A percentile compares a stretch with the other conserved stretches of the same genome.
phyloP scores from a whole-genome alignment of 2,888 invertebrate genomes.

The Thysanoteuthis rhombus region DNA sequence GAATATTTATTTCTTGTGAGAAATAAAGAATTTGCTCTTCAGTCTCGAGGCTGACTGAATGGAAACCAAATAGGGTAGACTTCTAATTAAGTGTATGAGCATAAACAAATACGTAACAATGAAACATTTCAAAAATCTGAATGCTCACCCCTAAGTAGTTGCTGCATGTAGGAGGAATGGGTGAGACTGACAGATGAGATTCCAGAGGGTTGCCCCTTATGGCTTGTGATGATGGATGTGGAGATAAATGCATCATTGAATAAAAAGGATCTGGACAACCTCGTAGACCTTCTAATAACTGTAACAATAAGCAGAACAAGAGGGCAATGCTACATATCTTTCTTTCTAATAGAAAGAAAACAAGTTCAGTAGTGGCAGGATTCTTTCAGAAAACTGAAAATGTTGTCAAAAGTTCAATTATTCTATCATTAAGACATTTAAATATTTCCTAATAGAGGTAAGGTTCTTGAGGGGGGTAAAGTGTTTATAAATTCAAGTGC shows the following conservation, averaged over 20 bases:
- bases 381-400: neutral
- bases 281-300: conserved; percentile 29
- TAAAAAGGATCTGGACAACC: conserved; percentile 26
- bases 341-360: neutral
- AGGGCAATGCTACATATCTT: neutral
- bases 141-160: conserved; percentile 26
- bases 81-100: neutral
- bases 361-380: neutral
- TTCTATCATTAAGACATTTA: neutral
- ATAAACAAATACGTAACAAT: neutral
- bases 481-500: neutral
- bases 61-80: neutral
- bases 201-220: conserved; percentile 25
- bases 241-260: conserved; percentile 22
- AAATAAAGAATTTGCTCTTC: conserved; percentile 25
- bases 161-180: conserved; percentile 24
- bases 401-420: neutral
- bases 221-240: conserved; percentile 23
- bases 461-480: neutral
- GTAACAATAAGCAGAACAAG: conserved; percentile 24
- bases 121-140: conserved; percentile 23
- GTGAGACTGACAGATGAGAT: conserved; percentile 19
- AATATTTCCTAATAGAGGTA: neutral
- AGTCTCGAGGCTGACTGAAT: too few species aligned
- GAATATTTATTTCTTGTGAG: neutral